Percentiles rank a stretch among this genome's conserved stretches.
phyloP scores from a whole-genome alignment of 2,797 vertebrate genomes.

The Pipistrellus kuhlii region DNA sequence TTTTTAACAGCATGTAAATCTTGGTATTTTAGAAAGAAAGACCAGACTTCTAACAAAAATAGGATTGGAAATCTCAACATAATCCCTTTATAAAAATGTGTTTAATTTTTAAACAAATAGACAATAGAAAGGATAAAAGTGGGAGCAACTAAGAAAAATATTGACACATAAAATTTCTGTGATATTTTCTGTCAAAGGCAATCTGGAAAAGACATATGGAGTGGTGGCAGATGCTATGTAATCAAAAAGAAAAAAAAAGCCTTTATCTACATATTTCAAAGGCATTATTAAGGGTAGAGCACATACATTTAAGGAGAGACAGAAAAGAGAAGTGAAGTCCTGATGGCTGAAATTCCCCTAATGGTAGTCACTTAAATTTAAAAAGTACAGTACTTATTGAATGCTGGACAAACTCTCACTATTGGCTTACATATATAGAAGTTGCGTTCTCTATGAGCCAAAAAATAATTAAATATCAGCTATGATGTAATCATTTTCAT shows the following conservation, averaged over 20 bases:
- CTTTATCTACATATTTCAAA: background rate
- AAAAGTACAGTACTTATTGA: background rate
- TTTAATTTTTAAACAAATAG: background rate
- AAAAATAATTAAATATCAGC: background rate
- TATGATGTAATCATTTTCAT: background rate
- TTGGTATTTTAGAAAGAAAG: conserved; percentile 25
- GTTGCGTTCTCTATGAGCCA: background rate
- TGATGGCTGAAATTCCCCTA: background rate
- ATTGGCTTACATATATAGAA: background rate
- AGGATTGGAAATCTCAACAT: background rate
- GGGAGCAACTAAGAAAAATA: background rate
- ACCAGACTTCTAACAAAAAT: background rate
- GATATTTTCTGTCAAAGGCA: background rate
- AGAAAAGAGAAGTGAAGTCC: background rate
- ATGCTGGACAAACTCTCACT: background rate
- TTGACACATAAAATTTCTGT: background rate
- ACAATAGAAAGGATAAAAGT: background rate
- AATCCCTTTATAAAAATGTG: background rate
- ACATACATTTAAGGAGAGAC: background rate
- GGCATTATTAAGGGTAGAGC: background rate
- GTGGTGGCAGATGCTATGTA: background rate
- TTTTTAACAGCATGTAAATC: background rate
- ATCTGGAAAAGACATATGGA: background rate
- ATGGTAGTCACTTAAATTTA: background rate
- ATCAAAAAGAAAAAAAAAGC: background rate